A percentile compares a stretch with the other conserved stretches of the same genome.
Conservation (phyloP, 2,113 vertebrate genomes). For the Phalacrocorax carbo region DNA sequence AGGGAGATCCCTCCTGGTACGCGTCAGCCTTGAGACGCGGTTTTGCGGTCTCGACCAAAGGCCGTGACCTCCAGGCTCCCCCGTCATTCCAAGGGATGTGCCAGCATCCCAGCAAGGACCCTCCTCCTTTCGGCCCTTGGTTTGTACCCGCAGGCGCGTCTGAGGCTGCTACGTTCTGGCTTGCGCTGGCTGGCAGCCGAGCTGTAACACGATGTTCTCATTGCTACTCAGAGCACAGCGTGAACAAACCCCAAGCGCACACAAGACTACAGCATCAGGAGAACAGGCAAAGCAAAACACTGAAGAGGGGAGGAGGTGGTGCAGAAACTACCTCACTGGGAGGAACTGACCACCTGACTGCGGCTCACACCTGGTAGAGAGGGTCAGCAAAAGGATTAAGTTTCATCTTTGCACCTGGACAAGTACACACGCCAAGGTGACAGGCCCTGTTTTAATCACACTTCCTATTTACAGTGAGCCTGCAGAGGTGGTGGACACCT, state of each 20-base stretch:
- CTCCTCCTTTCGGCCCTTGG: not conserved
- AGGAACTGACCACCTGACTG: accelerated
- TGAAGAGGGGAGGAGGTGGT: accelerated
- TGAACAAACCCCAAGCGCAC: accelerated
- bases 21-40: accelerated
- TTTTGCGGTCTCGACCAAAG: accelerated
- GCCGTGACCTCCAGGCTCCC: not conserved
- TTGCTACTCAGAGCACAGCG: accelerated
- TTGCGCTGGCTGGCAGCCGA: not conserved
- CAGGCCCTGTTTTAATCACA: not conserved
- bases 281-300: not conserved
- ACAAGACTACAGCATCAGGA: accelerated
- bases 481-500: not conserved
- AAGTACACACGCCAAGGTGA: not conserved
- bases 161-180: accelerated
- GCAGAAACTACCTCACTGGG: accelerated
- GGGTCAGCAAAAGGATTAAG: not conserved
- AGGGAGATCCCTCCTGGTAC: not conserved
- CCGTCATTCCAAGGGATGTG: not conserved
- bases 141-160: accelerated
- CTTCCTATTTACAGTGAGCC: not conserved
- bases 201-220: not conserved
- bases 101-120: not conserved
- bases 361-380: not conserved
- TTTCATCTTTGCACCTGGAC: not conserved